Evolutionary conservation across 2,797 vertebrate species (phyloP), one percentile per base, ranked within the genome.

Genomic region (Onychomys leucogaster): DNA sequence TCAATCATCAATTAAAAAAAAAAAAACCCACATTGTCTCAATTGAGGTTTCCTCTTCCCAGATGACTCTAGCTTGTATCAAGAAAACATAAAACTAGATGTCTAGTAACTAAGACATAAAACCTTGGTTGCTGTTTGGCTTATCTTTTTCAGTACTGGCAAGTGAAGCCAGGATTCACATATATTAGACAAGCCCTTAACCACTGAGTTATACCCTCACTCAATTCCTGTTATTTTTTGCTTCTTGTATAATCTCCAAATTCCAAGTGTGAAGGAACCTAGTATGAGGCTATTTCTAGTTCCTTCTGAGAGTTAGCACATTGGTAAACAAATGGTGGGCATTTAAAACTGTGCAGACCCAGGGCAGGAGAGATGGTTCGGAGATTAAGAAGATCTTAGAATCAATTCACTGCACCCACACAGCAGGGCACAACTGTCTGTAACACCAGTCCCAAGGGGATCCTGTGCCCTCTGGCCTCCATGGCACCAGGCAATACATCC

Each of bases 181-280:
- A 46, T 9, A 29, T 21, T 89, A 63, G 57, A 32, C 17, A 76
- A 77, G 41, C 41, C 27, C 29, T 49, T 14, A 63, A 43, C 87
- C n/a, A 59, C 3, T 59, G 13, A 75, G 52, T 41, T 73, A 57
- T 25, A 73, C 16, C 25, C n/a, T 52, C 57, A 59, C 55, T 84
- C 52, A 55, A 61, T 25, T 94, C 77, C 57, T 27, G 2, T 55
- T 92, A 81, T 86, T 37, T 41, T 59, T 71, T 61, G 32, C 65
- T 77, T 92, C 49, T 92, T 61, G 12, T 29, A 63, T 65, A 78
- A 95, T 46, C 11, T 59, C 82, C 86, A 92, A 95, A 80, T 71
- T n/a, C 65, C 41, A 82, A 80, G 29, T 23, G 12, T 91, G 5
- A 52, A 91, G 41, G 16, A 14, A 46, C 17, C 59, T 63, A 81